Evolutionary conservation across 1,140 invertebrate species (phyloP).

Genomic region (Whitmania pigra): DNA sequence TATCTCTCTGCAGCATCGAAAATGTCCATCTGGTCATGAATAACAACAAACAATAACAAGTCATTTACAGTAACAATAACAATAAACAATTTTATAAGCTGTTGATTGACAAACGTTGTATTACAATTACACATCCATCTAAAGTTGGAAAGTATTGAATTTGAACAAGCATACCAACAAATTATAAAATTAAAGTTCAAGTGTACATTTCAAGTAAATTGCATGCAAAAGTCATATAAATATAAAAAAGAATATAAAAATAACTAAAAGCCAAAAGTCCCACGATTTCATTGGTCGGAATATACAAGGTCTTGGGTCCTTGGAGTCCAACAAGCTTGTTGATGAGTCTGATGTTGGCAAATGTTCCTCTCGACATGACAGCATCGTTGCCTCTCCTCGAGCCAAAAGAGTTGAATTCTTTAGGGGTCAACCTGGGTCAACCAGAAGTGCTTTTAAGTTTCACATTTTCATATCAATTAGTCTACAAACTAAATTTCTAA

Average conservation of each 20-base stretch:
- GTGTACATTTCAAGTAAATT: too few species aligned
- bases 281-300: conserved; percentile 72
- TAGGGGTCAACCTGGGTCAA: conserved; percentile 56
- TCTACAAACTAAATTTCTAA: too few species aligned
- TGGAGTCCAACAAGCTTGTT: conserved; percentile 76
- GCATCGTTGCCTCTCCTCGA: conserved; percentile 89
- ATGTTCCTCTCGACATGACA: conserved; percentile 90
- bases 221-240: too few species aligned
- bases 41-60: conserved; percentile 22
- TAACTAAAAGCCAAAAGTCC: conserved; percentile 3
- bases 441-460: not conserved
- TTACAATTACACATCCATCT: too few species aligned
- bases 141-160: too few species aligned
- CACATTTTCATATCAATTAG: not conserved
- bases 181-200: too few species aligned
- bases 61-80: conserved; percentile 13
- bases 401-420: conserved; percentile 95
- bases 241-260: too few species aligned
- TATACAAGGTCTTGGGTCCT: conserved; percentile 75
- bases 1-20: conserved; percentile 89
- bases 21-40: conserved; percentile 60
- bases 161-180: too few species aligned
- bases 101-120: too few species aligned
- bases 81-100: not conserved
- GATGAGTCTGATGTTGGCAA: conserved; percentile 89